Base-by-base conservation (phyloP, 2,113 vertebrate species). In the Nothocercus nigrocapillus region DNA sequence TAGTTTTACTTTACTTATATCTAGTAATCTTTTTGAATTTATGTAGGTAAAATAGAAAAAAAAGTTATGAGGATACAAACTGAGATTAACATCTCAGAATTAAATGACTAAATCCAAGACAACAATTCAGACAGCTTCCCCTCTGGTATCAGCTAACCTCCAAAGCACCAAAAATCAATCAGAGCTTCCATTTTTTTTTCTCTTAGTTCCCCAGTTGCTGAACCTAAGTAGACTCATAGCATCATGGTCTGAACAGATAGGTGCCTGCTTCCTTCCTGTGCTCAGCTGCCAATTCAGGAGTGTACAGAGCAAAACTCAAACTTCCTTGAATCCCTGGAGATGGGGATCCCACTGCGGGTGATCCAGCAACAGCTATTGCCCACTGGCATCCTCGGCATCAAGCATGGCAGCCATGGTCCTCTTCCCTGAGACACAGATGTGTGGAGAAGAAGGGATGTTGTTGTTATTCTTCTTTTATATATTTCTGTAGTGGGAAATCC, bases 1-100 rank as follows among this genome's bases (percentile, higher is more conserved):
- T 66, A 58, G 11, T 54, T 36, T 85, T 79, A 51, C 63, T 93
- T 96, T 84, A 73, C n/a, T 93, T 94, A 28, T 78, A 82, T 49
- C 24, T 58, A 63, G 51, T 58, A 69, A 70, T 93, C 49, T 95
- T 80, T 89, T 30, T 72, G 34, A 76, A 49, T 62, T 89, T 88
- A 72, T 75, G 19, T 63, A 56, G 17, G 66, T 42, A 59, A 94
- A 95, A 79, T 6, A 54, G 13, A 54, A 56, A 67, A 44, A 49
- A 17, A 72, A 66, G 2, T 45, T 27, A 36, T 58, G 4, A 69
- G 1, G 7, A 45, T 76, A 14, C 7, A 73, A 13, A 20, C 47
- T 59, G 47, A 92, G 21, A 74, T 67, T 83, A 64, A 28, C 4
- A 3, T 28, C 70, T 6, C 25, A 89, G 44, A n/a, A 78, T 84